phyloP scores from a whole-genome alignment of 1,140 invertebrate species.

The Harpegnathos saltator region DNA sequence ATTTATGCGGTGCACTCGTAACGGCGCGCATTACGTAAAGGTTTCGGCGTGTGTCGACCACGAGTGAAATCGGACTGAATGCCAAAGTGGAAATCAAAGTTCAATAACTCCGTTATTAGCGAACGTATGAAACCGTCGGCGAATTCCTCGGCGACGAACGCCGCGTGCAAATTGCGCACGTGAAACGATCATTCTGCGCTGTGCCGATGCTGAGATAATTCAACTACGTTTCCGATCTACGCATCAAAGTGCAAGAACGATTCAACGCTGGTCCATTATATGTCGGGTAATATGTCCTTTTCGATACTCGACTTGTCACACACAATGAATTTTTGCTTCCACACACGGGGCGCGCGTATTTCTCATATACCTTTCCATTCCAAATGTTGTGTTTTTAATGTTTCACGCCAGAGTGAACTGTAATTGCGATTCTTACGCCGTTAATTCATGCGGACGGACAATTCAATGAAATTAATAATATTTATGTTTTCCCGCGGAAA shows the following conservation, averaged over 20 bases:
- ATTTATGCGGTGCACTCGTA: conserved; percentile 40
- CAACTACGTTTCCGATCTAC: background rate
- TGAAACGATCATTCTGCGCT: conserved; percentile 1
- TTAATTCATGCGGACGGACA: too few relatives aligned
- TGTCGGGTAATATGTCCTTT: too few relatives aligned
- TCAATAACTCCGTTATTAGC: conserved; percentile 74
- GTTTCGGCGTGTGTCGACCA: conserved; percentile 45
- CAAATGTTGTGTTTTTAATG: too few relatives aligned
- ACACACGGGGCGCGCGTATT: too few relatives aligned
- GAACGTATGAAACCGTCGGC: conserved; percentile 5
- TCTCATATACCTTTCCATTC: too few relatives aligned
- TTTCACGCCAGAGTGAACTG: too few relatives aligned
- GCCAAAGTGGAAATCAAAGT: conserved; percentile 74
- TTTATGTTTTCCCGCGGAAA: conserved; percentile 33
- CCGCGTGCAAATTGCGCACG: conserved; percentile 11
- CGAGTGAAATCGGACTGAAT: conserved; percentile 72
- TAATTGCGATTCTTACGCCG: too few relatives aligned
- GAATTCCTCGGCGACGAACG: conserved; percentile 34
- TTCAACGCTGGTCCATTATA: too few relatives aligned
- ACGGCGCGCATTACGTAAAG: conserved; percentile 63
- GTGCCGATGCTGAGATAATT: conserved; percentile 5
- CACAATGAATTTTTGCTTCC: too few relatives aligned
- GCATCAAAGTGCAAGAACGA: background rate
- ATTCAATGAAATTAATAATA: conserved; percentile 7
- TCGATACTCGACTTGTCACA: too few relatives aligned